Base-by-base conservation (phyloP, 2,113 vertebrate genomes). In the Oceanodroma tethys region DNA sequence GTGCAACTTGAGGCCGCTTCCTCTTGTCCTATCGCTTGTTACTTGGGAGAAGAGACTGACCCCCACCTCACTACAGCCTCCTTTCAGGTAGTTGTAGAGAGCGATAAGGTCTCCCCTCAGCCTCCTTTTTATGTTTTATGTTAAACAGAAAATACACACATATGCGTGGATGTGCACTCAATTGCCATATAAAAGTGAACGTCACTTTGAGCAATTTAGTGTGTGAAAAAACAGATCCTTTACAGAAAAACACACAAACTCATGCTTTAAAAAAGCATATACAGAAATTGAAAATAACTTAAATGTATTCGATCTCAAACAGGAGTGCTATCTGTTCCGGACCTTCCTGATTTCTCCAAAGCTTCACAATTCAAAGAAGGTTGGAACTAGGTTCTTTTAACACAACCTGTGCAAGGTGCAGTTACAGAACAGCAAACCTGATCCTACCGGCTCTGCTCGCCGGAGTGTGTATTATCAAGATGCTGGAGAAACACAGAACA, bases 1-100 rank as follows among this genome's bases (percentile, higher is more conserved):
- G 36, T 0, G 0, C 42, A 74, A 3, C 15, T 1, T 62, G 18
- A 32, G 62, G 56, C 30, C 1, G 0, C 19, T 53, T 1, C 21
- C 34, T 56, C 53, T 43, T 4, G 1, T 43, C 27, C 56, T 58
- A 6, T 48, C 3, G 1, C 40, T 13, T n/a, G 60, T 34, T 26
- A 17, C n/a, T 8, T 32, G 38, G 7, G 3, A 43, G 8, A 32
- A 65, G 7, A 66, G 18, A 15, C 16, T 0, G 0, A 11, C 3
- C 1, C 6, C 29, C 14, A 7, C 21, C 59, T 2, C 0, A 0
- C 20, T 71, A 7, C 3, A 43, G 1, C 11, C 29, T 70, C 60
- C 55, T 82, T 6, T 2, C 75, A 74, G 55, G 29, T 1, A 23
- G 1, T 2, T 76, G 7, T 16, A 29, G 6, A 53, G 34, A 38